A percentile compares a stretch with the other conserved stretches of the same genome.
These are phyloP conservation scores for Cryptotermes secundus DNA, from an alignment of 1,140 invertebrate species.

Conservation along the genomic window DNA sequence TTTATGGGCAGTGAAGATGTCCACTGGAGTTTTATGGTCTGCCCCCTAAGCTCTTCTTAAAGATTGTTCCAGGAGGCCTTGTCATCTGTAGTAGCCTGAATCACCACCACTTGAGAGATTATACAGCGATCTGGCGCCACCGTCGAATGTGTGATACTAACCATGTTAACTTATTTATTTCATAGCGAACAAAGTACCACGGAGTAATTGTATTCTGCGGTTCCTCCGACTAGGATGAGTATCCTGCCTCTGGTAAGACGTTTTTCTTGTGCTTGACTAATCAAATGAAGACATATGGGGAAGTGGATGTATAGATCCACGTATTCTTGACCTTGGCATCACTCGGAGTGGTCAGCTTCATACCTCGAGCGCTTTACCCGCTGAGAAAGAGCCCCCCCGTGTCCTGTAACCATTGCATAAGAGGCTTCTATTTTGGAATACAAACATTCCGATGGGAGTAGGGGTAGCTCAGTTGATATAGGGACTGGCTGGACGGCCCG, in stretches of 20 bases:
- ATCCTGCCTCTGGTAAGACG: not conserved
- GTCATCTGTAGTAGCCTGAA: not conserved
- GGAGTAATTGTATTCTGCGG: not conserved
- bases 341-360: too few species aligned
- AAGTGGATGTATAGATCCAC: too few species aligned
- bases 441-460: too few species aligned
- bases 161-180: constrained; percentile 9
- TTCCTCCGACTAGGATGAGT: not conserved
- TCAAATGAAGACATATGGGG: too few species aligned
- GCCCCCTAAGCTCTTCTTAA: constrained; percentile 4
- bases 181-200: not conserved
- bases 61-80: not conserved
- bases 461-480: too few species aligned
- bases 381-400: too few species aligned
- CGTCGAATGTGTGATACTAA: not conserved
- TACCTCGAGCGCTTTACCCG: too few species aligned
- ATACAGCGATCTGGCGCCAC: constrained; percentile 8
- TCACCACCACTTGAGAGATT: not conserved
- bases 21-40: not conserved
- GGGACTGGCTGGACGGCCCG: too few species aligned
- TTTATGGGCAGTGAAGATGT: constrained; percentile 19
- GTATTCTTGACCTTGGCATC: too few species aligned
- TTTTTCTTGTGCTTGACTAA: too few species aligned
- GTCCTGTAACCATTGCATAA: too few species aligned
- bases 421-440: too few species aligned